Percentiles rank a stretch among this genome's conserved stretches.
phyloP scores from a whole-genome alignment of 1,140 invertebrate genomes.

The Cecropterus lyciades region DNA sequence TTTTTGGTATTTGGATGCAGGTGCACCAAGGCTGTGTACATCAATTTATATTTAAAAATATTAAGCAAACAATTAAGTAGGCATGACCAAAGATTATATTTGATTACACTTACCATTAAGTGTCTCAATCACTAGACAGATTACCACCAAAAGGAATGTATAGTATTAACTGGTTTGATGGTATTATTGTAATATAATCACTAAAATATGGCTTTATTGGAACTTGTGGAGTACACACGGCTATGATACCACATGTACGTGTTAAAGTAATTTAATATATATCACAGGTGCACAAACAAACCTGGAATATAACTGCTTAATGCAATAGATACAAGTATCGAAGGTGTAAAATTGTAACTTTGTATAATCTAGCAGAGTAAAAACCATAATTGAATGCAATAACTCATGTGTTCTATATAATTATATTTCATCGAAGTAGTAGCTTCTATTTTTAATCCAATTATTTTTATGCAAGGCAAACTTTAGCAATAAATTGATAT shows the following conservation, averaged over 20 bases:
- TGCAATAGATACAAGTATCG: neutral
- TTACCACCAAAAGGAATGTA: too few species aligned
- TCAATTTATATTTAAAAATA: too few species aligned
- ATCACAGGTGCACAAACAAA: slow-evolving; percentile 7
- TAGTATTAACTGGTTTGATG: too few species aligned
- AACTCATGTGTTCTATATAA: slow-evolving; percentile 21
- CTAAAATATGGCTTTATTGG: too few species aligned
- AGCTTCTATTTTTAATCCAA: slow-evolving; percentile 32
- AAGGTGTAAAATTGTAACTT: slow-evolving; percentile 20
- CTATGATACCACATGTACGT: neutral
- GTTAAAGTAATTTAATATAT: slow-evolving; percentile 1
- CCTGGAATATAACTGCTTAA: slow-evolving; percentile 7
- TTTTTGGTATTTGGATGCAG: too few species aligned
- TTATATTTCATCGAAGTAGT: slow-evolving; percentile 14
- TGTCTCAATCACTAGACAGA: too few species aligned
- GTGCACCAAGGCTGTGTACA: too few species aligned
- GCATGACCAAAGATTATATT: too few species aligned
- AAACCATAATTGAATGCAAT: slow-evolving; percentile 21
- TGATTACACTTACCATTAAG: too few species aligned
- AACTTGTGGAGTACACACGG: neutral
- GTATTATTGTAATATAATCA: too few species aligned
- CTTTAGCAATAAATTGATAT: slow-evolving; percentile 34
- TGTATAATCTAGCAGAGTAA: slow-evolving; percentile 6
- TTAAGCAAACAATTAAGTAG: too few species aligned
- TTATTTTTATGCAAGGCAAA: slow-evolving; percentile 34